Evolutionary conservation across 2,888 invertebrate species (phyloP), one percentile per base, ranked within the genome.

Genomic region (Lamellibrachia columna): DNA sequence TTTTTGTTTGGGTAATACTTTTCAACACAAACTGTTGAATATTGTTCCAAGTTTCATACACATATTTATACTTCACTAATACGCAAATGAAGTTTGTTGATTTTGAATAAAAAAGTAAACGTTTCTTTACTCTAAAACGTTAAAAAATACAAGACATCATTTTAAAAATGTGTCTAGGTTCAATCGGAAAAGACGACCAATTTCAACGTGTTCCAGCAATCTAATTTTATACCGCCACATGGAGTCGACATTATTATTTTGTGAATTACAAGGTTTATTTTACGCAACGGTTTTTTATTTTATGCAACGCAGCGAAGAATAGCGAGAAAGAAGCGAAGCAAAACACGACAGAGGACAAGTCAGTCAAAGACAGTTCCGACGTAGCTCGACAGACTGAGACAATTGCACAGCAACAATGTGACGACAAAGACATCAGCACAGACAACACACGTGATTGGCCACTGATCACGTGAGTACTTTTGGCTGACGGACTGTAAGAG

Each of bases 281-380:
- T 90, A 11, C 1, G 52, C 40, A 91, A 53, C 53, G 40, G 15
- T 52, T 52, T 15, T 91, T 53, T 15, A 9, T 15, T 11, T 3
- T 53, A 55, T 22, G 22, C 11, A 58, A 93, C 93, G 93, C 90
- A 92, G 75, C 75, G 4, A 75, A 75, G 75, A 75, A 75, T 22
- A n/a, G 22, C 15, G 75, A 75, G 75, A 75, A 75, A 75, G 75
- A 22, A 11, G 22, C 3, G 75, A 75, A 75, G 15, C 75, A 75
- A 75, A 75, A 75, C 75, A 11, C 15, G 60, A 11, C 60, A 7
- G 60, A 60, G 9, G 15, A 75, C 15, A n/a, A 15, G 75, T 6
- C 15, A 2, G 75, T 6, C 22, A 22, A 75, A 75, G 22, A 75
- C 15, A 75, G 22, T n/a, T 15, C 60, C 15, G 60, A 60, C 60